Conservation (phyloP, 2,888 invertebrate species). For the Papilio demoleus region DNA sequence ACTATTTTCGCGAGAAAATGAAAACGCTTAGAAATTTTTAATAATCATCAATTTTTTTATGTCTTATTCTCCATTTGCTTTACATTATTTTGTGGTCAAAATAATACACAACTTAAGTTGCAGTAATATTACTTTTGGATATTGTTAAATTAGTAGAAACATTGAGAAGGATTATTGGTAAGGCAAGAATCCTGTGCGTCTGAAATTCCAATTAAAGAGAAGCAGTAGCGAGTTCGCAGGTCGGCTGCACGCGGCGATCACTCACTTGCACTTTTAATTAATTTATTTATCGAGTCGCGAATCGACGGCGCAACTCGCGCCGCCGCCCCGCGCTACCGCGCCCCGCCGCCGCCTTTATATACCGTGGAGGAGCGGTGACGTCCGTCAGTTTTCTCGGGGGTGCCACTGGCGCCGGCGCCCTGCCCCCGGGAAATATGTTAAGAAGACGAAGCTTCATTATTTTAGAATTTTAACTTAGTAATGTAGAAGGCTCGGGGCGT, state of each 20-base stretch:
- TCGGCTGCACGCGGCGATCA: constrained; percentile 77
- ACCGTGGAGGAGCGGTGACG: constrained; percentile 64
- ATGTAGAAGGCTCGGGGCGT: constrained; percentile 62
- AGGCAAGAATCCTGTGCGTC: constrained; percentile 60
- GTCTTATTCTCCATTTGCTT: not conserved
- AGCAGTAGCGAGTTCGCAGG: constrained; percentile 72
- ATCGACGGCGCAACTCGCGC: constrained; percentile 82
- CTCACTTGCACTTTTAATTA: constrained; percentile 85
- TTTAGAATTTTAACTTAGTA: constrained; percentile 63
- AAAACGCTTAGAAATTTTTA: constrained; percentile 37
- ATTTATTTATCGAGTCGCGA: constrained; percentile 83
- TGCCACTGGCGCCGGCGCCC: constrained; percentile 68
- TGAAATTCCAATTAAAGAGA: constrained; percentile 79
- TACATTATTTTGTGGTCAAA: not conserved
- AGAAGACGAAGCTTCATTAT: constrained; percentile 70
- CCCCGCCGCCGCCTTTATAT: constrained; percentile 71
- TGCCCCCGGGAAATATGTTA: constrained; percentile 64
- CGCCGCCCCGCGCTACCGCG: constrained; percentile 74
- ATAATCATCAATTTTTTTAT: constrained; percentile 22
- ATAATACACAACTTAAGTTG: not conserved
- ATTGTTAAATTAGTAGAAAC: not conserved
- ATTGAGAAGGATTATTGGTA: constrained; percentile 51
- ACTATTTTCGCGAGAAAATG: constrained; percentile 35
- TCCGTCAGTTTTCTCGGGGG: constrained; percentile 80
- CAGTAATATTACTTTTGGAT: not conserved